These are phyloP conservation scores for Centruroides vittatus DNA, from an alignment of 1,140 invertebrate genomes.

Conservation along the genomic window DNA sequence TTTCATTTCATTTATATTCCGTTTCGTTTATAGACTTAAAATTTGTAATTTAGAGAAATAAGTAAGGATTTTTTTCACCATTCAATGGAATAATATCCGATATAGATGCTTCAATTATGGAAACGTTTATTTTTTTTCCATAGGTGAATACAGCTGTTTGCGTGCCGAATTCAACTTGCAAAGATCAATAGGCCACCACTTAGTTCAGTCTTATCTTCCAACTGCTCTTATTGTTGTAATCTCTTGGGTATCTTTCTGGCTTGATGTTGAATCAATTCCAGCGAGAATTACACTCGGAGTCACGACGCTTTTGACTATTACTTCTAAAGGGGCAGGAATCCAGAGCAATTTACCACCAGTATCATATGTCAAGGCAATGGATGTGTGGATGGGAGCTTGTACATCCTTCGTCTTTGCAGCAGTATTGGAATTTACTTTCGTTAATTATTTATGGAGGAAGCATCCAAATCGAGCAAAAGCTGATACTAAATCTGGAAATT, in stretches of 20 bases:
- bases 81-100: too few relatives aligned
- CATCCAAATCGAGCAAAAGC: conserved; percentile 29
- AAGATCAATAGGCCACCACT: conserved; percentile 43
- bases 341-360: conserved; percentile 37
- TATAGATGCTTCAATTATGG: too few relatives aligned
- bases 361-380: conserved; percentile 56
- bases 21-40: too few relatives aligned
- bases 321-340: conserved; percentile 36
- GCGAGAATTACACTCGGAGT: conserved; percentile 43
- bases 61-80: too few relatives aligned
- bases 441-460: conserved; percentile 71
- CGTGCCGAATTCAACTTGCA: conserved; percentile 39
- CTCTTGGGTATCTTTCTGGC: conserved; percentile 49
- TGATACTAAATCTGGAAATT: too few relatives aligned
- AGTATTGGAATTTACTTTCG: conserved; percentile 76
- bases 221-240: conserved; percentile 49
- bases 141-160: conserved; percentile 46
- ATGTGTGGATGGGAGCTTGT: conserved; percentile 77
- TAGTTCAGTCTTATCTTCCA: conserved; percentile 47
- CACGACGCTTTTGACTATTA: conserved; percentile 42
- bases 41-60: too few relatives aligned
- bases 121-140: too few relatives aligned
- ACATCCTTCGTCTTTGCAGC: conserved; percentile 70
- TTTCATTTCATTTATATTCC: too few relatives aligned
- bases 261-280: conserved; percentile 46